Base-by-base conservation (phyloP, 1,140 invertebrate species). In the Lutraria rhynchaena region DNA sequence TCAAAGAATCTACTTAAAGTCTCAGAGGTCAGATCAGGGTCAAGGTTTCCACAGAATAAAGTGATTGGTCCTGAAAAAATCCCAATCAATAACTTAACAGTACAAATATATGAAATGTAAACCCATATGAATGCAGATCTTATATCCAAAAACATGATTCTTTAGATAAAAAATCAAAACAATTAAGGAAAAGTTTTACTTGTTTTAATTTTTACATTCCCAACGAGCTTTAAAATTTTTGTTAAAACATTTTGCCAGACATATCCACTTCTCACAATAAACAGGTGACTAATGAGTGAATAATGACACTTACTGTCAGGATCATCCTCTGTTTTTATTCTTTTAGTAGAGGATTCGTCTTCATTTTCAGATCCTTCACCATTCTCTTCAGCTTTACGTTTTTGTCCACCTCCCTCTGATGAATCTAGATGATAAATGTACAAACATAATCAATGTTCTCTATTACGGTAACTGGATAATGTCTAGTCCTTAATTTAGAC, bases 11-110 rank as follows among this genome's bases (percentile, higher is more conserved):
- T 51, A 37, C 57, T 63, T 17, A 77, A 49, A 19, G 75, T 65
- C 22, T 67, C 63, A 3, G 44, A 27, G 0, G 60, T 55, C 1
- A 77, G 61, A 55, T 77, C 75, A 3, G 60, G 75, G 46, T 77
- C 75, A 4, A 77, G 44, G 75, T 77, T 77, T n/a, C 75, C 75
- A 67, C 75, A 77, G 37, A 77, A 77, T 49, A 77, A 27, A 1
- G 75, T 77, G 17, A 77, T 51, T 29, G 75, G 60, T 31, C 37
- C 75, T 77, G 49, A 17, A 65, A 76, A 15, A 37, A 41, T 7
- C 15, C 5, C 15, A 41, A 41, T 7, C 37, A 41, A 41, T 41
- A 41, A 41, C 5, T 7, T 41, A 41, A 41, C 15, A 7, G 37
- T 5, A 41, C 5, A 41, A 5, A 7, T 41, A 41, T 41, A 41